A percentile compares a stretch with the other conserved stretches of the same genome.
Evolutionary conservation across 2,888 invertebrate species (phyloP).

Genomic region (Hypolimnas misippus): DNA sequence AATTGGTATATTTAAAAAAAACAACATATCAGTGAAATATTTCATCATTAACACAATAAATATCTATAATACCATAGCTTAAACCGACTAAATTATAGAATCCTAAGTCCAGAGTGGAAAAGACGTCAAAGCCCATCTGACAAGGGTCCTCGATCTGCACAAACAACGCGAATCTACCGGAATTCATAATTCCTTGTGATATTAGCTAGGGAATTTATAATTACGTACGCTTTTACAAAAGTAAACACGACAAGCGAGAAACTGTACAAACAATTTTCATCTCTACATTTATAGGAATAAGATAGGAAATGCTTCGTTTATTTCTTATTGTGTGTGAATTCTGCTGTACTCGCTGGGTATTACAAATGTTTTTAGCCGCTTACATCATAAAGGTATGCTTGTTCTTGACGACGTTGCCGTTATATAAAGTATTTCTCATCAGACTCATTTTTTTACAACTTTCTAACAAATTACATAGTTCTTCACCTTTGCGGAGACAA

Average conservation of each 20-base stretch:
- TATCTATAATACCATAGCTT: neutral
- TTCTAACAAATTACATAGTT: constrained; percentile 1
- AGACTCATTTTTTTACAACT: constrained; percentile 14
- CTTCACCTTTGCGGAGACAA: neutral
- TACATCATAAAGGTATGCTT: constrained; percentile 10
- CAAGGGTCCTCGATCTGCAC: constrained; percentile 22
- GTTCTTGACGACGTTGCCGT: constrained; percentile 20
- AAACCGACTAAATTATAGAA: neutral
- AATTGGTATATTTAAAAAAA: no score
- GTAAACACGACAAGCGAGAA: neutral
- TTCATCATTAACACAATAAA: neutral
- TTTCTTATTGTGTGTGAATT: neutral
- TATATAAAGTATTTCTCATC: constrained; percentile 29
- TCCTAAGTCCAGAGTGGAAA: constrained; percentile 12
- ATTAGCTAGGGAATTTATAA: constrained; percentile 31
- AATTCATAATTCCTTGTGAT: constrained; percentile 29
- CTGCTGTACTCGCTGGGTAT: neutral
- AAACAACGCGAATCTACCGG: constrained; percentile 25
- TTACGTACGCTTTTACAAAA: constrained; percentile 13
- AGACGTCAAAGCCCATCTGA: constrained; percentile 20
- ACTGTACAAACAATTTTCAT: neutral
- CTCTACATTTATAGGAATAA: neutral
- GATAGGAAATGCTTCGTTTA: neutral
- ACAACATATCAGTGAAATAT: no score
- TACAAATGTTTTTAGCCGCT: constrained; percentile 20